These are phyloP conservation scores for Conomelus anceps DNA, from an alignment of 2,888 invertebrate genomes.

Conservation along the genomic window DNA sequence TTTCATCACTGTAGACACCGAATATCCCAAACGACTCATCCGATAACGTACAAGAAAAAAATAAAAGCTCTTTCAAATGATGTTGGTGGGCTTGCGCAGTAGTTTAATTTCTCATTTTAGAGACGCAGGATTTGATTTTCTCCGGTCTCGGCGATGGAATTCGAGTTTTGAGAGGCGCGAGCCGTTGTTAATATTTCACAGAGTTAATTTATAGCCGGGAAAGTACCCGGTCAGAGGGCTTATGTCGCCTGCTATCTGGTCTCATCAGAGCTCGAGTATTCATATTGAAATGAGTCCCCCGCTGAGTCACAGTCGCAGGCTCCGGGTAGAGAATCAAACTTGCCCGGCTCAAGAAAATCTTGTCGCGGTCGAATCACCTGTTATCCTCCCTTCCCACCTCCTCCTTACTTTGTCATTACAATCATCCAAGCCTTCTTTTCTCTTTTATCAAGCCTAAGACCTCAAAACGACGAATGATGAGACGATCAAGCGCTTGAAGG, in stretches of 20 bases:
- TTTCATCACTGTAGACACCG: background rate
- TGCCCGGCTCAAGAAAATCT: background rate
- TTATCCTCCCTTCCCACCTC: background rate
- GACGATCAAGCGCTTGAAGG: background rate
- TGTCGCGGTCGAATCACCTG: background rate
- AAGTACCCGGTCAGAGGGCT: background rate
- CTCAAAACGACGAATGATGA: background rate
- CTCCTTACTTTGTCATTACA: background rate
- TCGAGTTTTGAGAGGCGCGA: background rate
- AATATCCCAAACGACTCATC: background rate
- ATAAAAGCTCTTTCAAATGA: background rate
- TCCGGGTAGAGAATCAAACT: background rate
- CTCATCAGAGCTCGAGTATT: slow-evolving; percentile 5
- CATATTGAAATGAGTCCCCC: slow-evolving; percentile 11
- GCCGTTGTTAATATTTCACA: background rate
- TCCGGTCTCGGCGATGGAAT: background rate
- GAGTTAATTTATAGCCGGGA: background rate
- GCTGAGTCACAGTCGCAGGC: background rate
- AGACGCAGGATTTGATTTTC: background rate
- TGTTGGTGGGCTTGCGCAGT: background rate
- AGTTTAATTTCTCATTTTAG: background rate
- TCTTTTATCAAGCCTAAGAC: background rate
- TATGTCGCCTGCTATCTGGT: background rate
- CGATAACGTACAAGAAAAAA: background rate
- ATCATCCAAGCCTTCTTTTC: background rate